Conservation (phyloP, 2,888 invertebrate genomes). For the Sinelater perroti region DNA sequence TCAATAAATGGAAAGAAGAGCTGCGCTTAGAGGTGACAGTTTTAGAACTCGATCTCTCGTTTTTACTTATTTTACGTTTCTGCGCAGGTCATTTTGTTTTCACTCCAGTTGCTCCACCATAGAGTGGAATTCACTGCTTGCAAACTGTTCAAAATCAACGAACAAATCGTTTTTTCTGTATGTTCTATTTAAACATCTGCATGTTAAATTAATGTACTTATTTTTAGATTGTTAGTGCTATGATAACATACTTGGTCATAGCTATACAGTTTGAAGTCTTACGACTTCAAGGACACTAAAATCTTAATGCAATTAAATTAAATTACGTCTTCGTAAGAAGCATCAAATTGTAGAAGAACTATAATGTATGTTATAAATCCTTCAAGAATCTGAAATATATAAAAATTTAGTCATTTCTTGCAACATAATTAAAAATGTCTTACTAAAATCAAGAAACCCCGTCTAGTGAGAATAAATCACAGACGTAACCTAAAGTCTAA, state of each 20-base stretch:
- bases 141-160: not conserved
- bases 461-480: no score
- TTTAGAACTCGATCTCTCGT: no score
- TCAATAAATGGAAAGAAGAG: slow-evolving; percentile 13
- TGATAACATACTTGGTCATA: not conserved
- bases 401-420: no score
- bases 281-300: not conserved
- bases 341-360: no score
- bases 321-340: not conserved
- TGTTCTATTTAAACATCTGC: not conserved
- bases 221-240: slow-evolving; percentile 7
- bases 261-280: not conserved
- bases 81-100: slow-evolving; percentile 1
- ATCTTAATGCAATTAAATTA: not conserved
- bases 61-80: not conserved
- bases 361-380: no score
- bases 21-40: slow-evolving; percentile 13
- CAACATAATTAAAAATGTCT: no score
- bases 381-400: no score
- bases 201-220: not conserved
- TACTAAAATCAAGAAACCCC: no score
- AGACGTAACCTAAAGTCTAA: no score
- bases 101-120: slow-evolving; percentile 1
- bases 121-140: not conserved
- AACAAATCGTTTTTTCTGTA: not conserved